Base-by-base conservation (phyloP, 2,113 vertebrate genomes). In the Lota lota region DNA sequence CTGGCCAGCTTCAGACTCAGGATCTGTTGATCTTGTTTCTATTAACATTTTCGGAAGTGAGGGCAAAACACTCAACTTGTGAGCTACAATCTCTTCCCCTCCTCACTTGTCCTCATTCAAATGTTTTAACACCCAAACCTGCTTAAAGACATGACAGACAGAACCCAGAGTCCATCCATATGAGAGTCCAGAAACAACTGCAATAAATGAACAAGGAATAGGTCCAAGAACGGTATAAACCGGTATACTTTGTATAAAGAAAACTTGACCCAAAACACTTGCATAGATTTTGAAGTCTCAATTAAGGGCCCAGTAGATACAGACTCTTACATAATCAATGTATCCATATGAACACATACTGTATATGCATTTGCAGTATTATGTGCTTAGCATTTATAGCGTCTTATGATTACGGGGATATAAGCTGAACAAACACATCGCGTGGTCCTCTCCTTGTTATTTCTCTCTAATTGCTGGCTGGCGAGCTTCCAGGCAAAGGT, bases 391-490 rank as follows among this genome's bases (percentile, higher is more conserved):
- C 65, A 83, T 79, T 75, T 21, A 72, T 59, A 72, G 70, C 73
- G 80, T 89, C 17, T 69, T 89, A 15, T 3, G 24, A 66, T 72
- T 75, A 57, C 74, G 69, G 75, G 79, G 81, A 84, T 78, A 83
- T 57, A 70, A 81, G 80, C 85, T 90, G 88, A 91, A 88, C 86
- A 85, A 90, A 91, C 87, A 91, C 78, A 75, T 72, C 40, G 73
- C 28, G 28, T 33, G 28, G 28, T 60, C 68, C 82, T 73, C 63
- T 70, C 80, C 79, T 82, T 89, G 84, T 91, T 89, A 80, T 90
- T 87, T 82, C 81, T 77, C 75, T 79, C 81, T 91, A 86, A 90
- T 91, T 92, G 86, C 86, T 85, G 82, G 68, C 79, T 91, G 91
- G 90, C 89, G 70, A 14, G 3, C 73, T 56, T 90, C 91, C 90